Base-by-base conservation (phyloP, 2,888 invertebrate genomes). In the Gymnosoma rotundatum region DNA sequence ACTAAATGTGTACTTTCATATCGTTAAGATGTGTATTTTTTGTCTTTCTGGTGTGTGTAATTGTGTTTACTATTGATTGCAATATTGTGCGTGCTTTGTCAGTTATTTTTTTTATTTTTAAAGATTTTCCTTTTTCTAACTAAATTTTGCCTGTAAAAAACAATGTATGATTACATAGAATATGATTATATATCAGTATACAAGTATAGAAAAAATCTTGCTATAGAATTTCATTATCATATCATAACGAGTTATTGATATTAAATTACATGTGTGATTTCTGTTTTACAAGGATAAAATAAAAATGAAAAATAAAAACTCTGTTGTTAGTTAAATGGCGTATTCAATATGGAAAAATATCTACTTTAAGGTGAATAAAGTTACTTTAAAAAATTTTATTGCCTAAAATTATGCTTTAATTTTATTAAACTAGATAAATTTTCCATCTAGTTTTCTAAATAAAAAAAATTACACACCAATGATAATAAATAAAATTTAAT, bases 11-110 rank as follows among this genome's bases (percentile, higher is more conserved):
- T 50, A 20, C 25, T 74, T 50, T 48, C n/a, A 60, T 50, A 60
- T 60, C 12, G 16, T 21, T 20, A n/a, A 50, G 12, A 50, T 54
- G 25, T 45, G 66, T 52, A 16, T 1, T 48, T 58, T 45, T 7
- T 72, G 20, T n/a, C 8, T 64, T 4, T 25, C 25, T 25, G 25
- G 4, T 25, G 25, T 25, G 25, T 25, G 25, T 25, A 25, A 25
- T 2, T 25, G 25, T 25, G 25, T 3, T 21, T 52, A 25, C 50
- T 74, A 74, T 83, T 74, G 83, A 74, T 83, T 83, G 78, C 74
- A 78, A 78, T 74, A 74, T 78, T 83, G 83, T 83, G 83, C 83
- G 83, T 78, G 83, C 78, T 69, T 83, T 78, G 78, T 70, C 78
- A 78, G 73, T 50, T 25, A 70, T 48, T 66, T 66, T 36, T 25